Base-by-base conservation (phyloP, 2,113 vertebrate species). In the Gymnobelideus leadbeateri region DNA sequence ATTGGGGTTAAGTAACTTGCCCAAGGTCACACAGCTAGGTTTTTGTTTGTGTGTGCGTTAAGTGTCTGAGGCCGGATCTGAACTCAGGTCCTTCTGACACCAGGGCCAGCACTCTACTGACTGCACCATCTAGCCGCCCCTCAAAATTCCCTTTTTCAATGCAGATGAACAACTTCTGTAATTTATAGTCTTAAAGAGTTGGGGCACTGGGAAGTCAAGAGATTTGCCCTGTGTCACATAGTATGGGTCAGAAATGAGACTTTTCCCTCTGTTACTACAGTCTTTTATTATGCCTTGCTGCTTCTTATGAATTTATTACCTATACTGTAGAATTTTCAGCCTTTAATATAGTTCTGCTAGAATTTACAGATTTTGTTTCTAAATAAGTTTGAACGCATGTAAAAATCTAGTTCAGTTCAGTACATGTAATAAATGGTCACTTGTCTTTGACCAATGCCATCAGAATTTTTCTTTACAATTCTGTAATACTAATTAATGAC, bases 361-460 rank as follows among this genome's bases (percentile, higher is more conserved):
- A 91, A 46, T 92, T 97, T 96, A 94, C 61, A 92, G 21, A 92
- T 90, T 94, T 91, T 93, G 92, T 21, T 2, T 43, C 19, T 43
- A 68, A 61, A 54, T 28, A 57, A 37, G 6, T 84, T 84, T 84
- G 19, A 84, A 84, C 23, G 19, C 31, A 23, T 43, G 7, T 84
- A 43, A 37, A 28, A 68, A 10, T 68, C 28, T 37, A 68, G 3
- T 68, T 68, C 28, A 68, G 37, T 61, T 68, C 37, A 68, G 2
- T 68, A 37, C 28, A 68, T 37, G 28, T 68, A 37, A 26, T 37
- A 12, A 68, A 43, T 84, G 7, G 68, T 84, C 19, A 43, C 37
- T 43, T 84, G 19, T 43, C 61, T 84, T 84, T 84, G 19, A 21
- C n/a, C 7, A 77, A 23, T n/a, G 19, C 7, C 37, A n/a, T 77